Evolutionary conservation across 2,888 invertebrate species (phyloP).

Genomic region (Tetropium fuscum): DNA sequence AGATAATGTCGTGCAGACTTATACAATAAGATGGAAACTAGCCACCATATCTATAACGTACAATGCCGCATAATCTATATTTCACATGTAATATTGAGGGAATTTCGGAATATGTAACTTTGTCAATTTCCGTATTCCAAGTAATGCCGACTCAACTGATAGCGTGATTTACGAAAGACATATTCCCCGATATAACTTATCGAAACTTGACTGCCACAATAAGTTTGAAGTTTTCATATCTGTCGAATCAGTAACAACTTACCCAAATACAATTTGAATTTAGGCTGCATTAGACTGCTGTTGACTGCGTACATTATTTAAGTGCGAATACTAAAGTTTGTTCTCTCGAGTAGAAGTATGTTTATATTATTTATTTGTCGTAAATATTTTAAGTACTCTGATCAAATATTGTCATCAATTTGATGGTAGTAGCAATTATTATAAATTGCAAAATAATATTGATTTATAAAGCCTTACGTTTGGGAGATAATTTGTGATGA

Average conservation of each 20-base stretch:
- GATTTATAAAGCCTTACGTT: no score
- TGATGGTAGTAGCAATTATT: no score
- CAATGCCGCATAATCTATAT: conserved; percentile 6
- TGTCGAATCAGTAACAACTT: conserved; percentile 12
- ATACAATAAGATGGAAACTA: no score
- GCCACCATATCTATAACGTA: background rate
- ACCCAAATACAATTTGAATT: conserved; percentile 14
- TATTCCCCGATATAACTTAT: conserved; percentile 22
- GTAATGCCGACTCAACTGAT: conserved; percentile 17
- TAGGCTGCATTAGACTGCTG: conserved; percentile 10
- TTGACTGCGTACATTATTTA: conserved; percentile 10
- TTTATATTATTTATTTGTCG: no score
- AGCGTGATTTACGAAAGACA: conserved; percentile 15
- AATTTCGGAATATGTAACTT: conserved; percentile 17
- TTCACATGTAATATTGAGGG: background rate
- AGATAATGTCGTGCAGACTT: no score
- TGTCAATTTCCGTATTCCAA: conserved; percentile 21
- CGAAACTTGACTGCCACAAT: conserved; percentile 17
- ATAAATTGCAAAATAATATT: no score
- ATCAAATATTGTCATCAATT: no score
- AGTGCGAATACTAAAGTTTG: no score
- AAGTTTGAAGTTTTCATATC: conserved; percentile 27
- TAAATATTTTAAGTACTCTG: no score
- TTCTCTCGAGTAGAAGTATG: no score
- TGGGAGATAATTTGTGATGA: no score